Percentiles rank a stretch among this genome's conserved stretches.
These are phyloP conservation scores for Drosophila affinis DNA, from an alignment of 2,888 invertebrate species.

Conservation along the genomic window DNA sequence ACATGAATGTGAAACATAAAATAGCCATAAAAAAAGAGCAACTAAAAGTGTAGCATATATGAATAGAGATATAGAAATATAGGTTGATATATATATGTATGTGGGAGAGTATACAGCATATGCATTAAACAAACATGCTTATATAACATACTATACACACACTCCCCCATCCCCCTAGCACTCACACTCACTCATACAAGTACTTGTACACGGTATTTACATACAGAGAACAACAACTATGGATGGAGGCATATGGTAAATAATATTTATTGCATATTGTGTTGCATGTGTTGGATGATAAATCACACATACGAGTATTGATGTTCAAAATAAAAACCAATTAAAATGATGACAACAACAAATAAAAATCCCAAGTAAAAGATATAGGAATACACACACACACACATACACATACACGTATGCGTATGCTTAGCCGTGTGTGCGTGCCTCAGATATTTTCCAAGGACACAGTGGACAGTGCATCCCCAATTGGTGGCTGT, in stretches of 20 bases:
- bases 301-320: conserved; percentile 63
- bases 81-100: conserved; percentile 40
- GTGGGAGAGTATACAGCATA: conserved; percentile 23
- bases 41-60: conserved; percentile 42
- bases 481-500: conserved; percentile 46
- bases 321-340: conserved; percentile 68
- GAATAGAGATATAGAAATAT: conserved; percentile 32
- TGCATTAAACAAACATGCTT: conserved; percentile 43
- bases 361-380: conserved; percentile 32
- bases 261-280: conserved; percentile 44
- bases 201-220: conserved; percentile 3
- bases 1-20: conserved; percentile 49
- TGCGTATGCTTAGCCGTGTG: conserved; percentile 3
- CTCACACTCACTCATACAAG: background rate
- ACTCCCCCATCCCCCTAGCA: background rate
- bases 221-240: conserved; percentile 19
- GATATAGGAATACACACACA: conserved; percentile 33
- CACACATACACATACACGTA: conserved; percentile 22
- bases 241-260: conserved; percentile 31
- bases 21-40: conserved; percentile 24
- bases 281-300: conserved; percentile 58
- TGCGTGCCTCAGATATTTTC: conserved; percentile 35
- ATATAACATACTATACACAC: conserved; percentile 20
- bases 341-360: conserved; percentile 58
- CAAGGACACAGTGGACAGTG: conserved; percentile 24